Base-by-base conservation (phyloP, 1,140 invertebrate genomes). In the Colletes latitarsis region DNA sequence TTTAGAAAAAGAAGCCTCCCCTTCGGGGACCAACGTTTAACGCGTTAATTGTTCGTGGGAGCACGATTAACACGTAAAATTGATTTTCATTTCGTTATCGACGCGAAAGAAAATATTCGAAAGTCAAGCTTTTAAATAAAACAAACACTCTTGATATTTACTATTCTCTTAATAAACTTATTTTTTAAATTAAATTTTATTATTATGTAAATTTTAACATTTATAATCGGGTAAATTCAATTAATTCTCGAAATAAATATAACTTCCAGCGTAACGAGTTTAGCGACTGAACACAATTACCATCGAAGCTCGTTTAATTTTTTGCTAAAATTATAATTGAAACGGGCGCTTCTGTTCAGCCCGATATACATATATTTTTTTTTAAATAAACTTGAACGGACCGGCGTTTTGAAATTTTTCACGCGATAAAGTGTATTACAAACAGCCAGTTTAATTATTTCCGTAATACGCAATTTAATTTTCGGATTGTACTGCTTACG, bases 391-490 rank as follows among this genome's bases (percentile, higher is more conserved):
- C 63, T 64, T 46, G 60, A 57, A 57, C 52, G 39, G 19, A 10
- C 12, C 17, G 52, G 49, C n/a, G 49, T 49, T 64, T 66, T 64
- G 8, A 21, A 79, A 79, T 79, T 79, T 79, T 79, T 73, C 10
- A 73, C 53, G 30, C 17, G 60, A 6, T 30, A 64, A 53, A 79
- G 77, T 49, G 60, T 62, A 64, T 64, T 72, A 63, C 30, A 79
- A 79, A 79, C 77, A 73, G 49, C n/a, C 49, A 41, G 19, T 79
- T 79, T 79, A 79, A 79, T 79, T 53, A 73, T 73, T 73, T 46
- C 69, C n/a, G 49, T 79, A 79, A 79, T 79, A 64, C 64, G 77
- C 39, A 73, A 55, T 79, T 79, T 79, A 79, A 79, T 79, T 79
- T 79, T 46, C 69, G 60, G 60, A 57, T 55, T 55, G 77, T 55